Evolutionary conservation across 2,797 vertebrate genomes (phyloP), one percentile per base, ranked within the genome.

Genomic region (Enteromius trimaculatus): DNA sequence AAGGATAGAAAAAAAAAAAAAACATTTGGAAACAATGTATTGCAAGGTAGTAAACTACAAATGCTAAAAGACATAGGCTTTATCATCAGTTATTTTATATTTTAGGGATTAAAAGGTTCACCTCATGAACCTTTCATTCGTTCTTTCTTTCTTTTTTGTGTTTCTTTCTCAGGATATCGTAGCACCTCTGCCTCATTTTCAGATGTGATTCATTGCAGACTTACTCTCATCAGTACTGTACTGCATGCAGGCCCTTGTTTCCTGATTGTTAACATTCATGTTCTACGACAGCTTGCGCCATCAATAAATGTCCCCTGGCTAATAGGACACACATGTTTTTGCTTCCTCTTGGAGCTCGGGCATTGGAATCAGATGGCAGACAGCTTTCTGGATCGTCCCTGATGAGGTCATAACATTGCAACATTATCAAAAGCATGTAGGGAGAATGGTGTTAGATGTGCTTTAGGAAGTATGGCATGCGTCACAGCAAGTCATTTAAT

Each of bases 271-370:
- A 83, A 78, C 74, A 78, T 78, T 83, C 82, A 83, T 78, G 82
- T 83, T 83, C 82, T 77, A 83, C 77, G 65, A 77, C 82, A 78
- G 82, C 82, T 68, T 92, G 85, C 75, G 81, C 90, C 90, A 91
- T 92, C 93, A 93, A 94, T 93, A 93, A 92, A 93, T 89, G 75
- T 86, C 92, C 89, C 86, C 87, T 89, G 77, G 79, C 87, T 93
- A 94, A 94, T 92, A 87, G 87, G 88, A 89, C 83, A 90, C 93
- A 94, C 91, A 93, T 94, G 93, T 91, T 90, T 88, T 86, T 85
- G 85, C 89, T 92, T 87, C 90, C 75, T 83, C 82, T 70, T 26
- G 10, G 81, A 76, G 65, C 68, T 49, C 2, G 14, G 77, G 68
- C 65, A 55, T 66, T 42, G 37, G 39, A 77, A 62, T 78, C 82